Evolutionary conservation across 1,140 invertebrate species (phyloP), one percentile per base, ranked within the genome.

Genomic region (Drosophila oshimai): DNA sequence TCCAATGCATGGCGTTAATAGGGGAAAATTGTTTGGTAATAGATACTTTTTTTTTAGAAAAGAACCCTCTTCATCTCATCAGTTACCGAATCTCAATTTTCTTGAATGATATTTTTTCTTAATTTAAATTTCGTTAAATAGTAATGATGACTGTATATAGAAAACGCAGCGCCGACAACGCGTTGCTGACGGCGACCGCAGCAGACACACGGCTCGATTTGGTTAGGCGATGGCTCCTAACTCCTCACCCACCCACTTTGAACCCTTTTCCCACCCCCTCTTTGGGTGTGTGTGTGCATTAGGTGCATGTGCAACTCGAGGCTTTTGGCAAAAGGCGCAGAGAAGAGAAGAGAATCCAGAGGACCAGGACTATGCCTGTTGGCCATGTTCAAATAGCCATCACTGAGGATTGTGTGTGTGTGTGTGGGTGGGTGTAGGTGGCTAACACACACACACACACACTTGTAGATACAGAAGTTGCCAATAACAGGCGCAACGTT

Each of bases 221-320:
- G 78, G 73, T 83, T 81, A 69, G 79, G 62, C 47, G 49, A 64
- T 39, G 26, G 36, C 20, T 72, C 36, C 34, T 71, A 47, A 36
- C 20, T 72, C 36, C 34, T 71, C 42, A 36, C n/a, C 37, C 37
- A 9, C 24, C 33, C 44, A 29, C 39, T 26, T 31, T 17, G n/a
- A n/a, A n/a, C 46, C 4, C 49, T 10, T 31, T 7, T 29, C 33
- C 15, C 41, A n/a, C 34, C 3, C n/a, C 6, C 49, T 17, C 37
- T 29, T 13, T 54, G 58, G 64, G 36, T 31, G 67, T 58, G 31
- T 51, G 49, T 34, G 20, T 73, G 78, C 62, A 83, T 83, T 83
- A 83, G 79, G 79, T 83, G 79, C 80, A 86, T 74, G 61, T 83
- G 79, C 79, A 83, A 84, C 80, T 83, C 79, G 80, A 86, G 80